Percentiles rank a stretch among this genome's conserved stretches.
phyloP scores from a whole-genome alignment of 2,797 vertebrate genomes.

The Meda fulgida region DNA sequence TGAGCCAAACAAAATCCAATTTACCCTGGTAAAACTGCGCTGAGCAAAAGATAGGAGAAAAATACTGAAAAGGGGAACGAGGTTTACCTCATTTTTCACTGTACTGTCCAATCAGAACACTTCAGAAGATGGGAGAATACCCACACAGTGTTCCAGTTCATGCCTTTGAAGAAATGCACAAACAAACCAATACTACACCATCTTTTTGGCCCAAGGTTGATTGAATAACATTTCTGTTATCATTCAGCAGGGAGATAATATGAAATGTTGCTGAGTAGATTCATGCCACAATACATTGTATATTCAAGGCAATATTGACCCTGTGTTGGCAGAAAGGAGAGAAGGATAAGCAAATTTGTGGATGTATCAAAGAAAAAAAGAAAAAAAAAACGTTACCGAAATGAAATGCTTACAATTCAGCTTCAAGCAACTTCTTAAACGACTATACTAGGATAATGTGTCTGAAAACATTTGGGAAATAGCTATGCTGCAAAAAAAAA shows the following conservation, averaged over 20 bases:
- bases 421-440: slow-evolving; percentile 19
- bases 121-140: slow-evolving; percentile 69
- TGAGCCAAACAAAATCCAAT: slow-evolving; percentile 77
- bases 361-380: slow-evolving; percentile 25
- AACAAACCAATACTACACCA: slow-evolving; percentile 61
- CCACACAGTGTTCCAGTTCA: slow-evolving; percentile 73
- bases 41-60: slow-evolving; percentile 52
- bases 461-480: neutral
- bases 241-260: slow-evolving; percentile 52
- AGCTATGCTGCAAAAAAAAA: neutral
- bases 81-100: slow-evolving; percentile 73
- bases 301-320: slow-evolving; percentile 67
- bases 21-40: slow-evolving; percentile 74
- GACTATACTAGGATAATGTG: neutral
- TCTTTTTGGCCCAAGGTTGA: slow-evolving; percentile 45
- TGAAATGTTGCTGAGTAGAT: slow-evolving; percentile 53
- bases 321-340: slow-evolving; percentile 50
- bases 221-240: slow-evolving; percentile 49
- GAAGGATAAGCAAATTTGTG: slow-evolving; percentile 53
- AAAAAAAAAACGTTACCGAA: neutral
- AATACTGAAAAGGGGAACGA: slow-evolving; percentile 61
- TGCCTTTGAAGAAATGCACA: slow-evolving; percentile 62
- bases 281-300: slow-evolving; percentile 60
- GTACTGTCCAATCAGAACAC: slow-evolving; percentile 75
- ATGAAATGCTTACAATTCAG: slow-evolving; percentile 24